Percentiles rank a stretch among this genome's conserved stretches.
These are phyloP conservation scores for Promerops cafer DNA, from an alignment of 2,113 vertebrate species.

Conservation along the genomic window DNA sequence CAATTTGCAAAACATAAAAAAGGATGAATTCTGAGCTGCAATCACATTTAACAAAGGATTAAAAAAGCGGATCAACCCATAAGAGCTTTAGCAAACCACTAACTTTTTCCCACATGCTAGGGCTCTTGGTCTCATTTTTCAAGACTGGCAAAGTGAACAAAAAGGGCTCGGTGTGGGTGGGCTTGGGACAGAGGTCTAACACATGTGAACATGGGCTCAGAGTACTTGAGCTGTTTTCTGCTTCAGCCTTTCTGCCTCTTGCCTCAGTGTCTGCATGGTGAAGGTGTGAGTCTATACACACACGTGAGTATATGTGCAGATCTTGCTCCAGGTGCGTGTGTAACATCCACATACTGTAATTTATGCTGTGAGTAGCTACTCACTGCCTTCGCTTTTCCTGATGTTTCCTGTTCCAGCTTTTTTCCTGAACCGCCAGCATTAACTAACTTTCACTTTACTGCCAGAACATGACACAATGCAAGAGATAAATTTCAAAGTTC, in stretches of 20 bases:
- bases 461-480: background rate
- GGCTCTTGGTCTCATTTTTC: background rate
- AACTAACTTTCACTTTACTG: background rate
- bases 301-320: accelerated
- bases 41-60: background rate
- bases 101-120: background rate
- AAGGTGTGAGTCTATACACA: background rate
- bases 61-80: background rate
- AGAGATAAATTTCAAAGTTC: background rate
- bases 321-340: background rate
- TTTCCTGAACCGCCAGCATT: background rate
- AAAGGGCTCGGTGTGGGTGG: background rate
- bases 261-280: accelerated
- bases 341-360: background rate
- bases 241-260: background rate
- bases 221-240: background rate
- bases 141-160: background rate
- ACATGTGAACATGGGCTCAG: background rate
- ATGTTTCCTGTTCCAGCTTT: background rate
- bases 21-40: background rate
- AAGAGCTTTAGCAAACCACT: background rate
- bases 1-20: background rate
- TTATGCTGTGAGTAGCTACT: background rate
- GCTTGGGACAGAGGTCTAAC: background rate
- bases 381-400: background rate